Conservation (phyloP, 2,888 invertebrate genomes). For the Morpho achilles region DNA sequence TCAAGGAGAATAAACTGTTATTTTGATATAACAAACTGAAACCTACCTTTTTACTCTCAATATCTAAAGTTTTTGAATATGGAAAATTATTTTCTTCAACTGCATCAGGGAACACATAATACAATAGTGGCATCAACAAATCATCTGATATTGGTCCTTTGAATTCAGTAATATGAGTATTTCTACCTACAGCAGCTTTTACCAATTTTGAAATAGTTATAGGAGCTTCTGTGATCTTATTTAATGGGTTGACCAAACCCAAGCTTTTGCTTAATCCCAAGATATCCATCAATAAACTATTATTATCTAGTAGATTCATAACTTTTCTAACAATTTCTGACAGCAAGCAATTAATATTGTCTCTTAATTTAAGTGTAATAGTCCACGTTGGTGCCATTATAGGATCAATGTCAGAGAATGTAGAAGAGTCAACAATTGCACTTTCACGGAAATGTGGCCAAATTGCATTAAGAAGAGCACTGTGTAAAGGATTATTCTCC, state of each 20-base stretch:
- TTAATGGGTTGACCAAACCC: conserved; percentile 79
- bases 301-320: conserved; percentile 81
- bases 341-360: conserved; percentile 86
- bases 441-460: conserved; percentile 94
- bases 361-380: conserved; percentile 81
- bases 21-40: not conserved
- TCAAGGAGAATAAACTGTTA: not conserved
- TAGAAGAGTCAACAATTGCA: conserved; percentile 91
- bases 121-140: conserved; percentile 86
- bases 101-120: conserved; percentile 94
- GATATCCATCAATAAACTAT: conserved; percentile 64
- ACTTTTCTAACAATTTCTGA: conserved; percentile 87
- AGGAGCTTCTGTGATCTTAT: conserved; percentile 87
- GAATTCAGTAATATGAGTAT: conserved; percentile 77
- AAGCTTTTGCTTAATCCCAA: conserved; percentile 69
- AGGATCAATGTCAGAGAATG: conserved; percentile 93
- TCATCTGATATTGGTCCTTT: conserved; percentile 88
- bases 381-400: conserved; percentile 88
- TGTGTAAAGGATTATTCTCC: conserved; percentile 88
- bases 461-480: conserved; percentile 87
- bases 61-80: conserved; percentile 69
- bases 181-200: conserved; percentile 73
- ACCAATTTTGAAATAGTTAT: conserved; percentile 82
- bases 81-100: conserved; percentile 80
- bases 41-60: conserved; percentile 66